These are phyloP conservation scores for Tubulanus polymorphus DNA, from an alignment of 2,888 invertebrate genomes.

Conservation along the genomic window DNA sequence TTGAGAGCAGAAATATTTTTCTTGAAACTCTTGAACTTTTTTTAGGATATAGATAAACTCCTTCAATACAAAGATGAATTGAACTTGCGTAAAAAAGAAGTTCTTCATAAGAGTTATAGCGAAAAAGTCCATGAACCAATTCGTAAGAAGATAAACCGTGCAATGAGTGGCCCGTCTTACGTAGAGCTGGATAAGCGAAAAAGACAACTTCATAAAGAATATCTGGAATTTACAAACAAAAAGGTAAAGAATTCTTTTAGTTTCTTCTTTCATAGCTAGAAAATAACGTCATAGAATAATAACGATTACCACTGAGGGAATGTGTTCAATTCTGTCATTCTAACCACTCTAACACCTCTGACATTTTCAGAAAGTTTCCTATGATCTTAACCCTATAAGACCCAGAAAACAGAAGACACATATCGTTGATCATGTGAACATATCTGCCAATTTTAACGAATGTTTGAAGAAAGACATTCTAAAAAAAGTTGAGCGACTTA, in stretches of 20 bases:
- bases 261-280: too few relatives aligned
- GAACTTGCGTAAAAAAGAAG: slow-evolving; percentile 42
- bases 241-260: slow-evolving; percentile 40
- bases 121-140: slow-evolving; percentile 47
- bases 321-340: too few relatives aligned
- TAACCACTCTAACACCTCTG: too few relatives aligned
- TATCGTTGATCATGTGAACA: too few relatives aligned
- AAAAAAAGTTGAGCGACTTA: too few relatives aligned
- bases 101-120: slow-evolving; percentile 48
- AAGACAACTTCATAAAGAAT: slow-evolving; percentile 44
- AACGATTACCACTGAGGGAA: too few relatives aligned
- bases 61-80: slow-evolving; percentile 30
- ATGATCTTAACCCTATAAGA: too few relatives aligned
- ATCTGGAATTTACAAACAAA: slow-evolving; percentile 46
- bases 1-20: background rate
- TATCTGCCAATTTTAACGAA: too few relatives aligned
- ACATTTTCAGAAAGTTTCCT: too few relatives aligned
- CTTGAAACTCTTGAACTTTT: background rate
- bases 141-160: slow-evolving; percentile 34
- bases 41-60: slow-evolving; percentile 34
- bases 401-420: too few relatives aligned
- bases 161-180: slow-evolving; percentile 39
- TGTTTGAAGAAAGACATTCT: too few relatives aligned
- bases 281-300: too few relatives aligned
- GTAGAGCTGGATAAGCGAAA: slow-evolving; percentile 36